These are phyloP conservation scores for Julus scanicus DNA, from an alignment of 2,888 invertebrate species.

Conservation along the genomic window DNA sequence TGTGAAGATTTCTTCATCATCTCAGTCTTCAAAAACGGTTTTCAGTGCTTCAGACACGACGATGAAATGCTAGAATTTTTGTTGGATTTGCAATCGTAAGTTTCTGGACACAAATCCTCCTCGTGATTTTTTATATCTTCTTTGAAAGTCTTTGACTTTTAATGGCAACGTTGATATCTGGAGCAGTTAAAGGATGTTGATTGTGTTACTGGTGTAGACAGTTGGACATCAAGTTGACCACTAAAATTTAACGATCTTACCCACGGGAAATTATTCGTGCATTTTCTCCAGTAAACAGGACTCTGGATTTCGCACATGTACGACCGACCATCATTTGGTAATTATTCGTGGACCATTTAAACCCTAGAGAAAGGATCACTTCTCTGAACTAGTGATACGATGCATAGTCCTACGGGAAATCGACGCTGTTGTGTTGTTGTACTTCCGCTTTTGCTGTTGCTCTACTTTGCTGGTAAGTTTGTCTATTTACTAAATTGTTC, in stretches of 20 bases:
- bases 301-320: conserved; percentile 3
- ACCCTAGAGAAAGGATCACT: conserved; percentile 14
- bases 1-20: too few relatives aligned
- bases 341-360: conserved; percentile 43
- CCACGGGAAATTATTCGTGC: conserved; percentile 22
- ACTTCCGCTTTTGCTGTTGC: conserved; percentile 12
- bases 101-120: neutral
- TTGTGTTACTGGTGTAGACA: neutral
- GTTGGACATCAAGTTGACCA: neutral
- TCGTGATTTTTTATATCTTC: neutral
- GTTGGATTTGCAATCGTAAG: conserved; percentile 2
- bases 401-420: neutral
- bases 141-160: neutral
- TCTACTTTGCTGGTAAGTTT: conserved; percentile 19
- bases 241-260: conserved; percentile 35
- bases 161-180: neutral
- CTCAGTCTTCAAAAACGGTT: too few relatives aligned
- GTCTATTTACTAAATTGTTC: conserved; percentile 40
- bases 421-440: neutral
- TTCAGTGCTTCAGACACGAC: too few relatives aligned
- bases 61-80: too few relatives aligned
- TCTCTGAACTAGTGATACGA: conserved; percentile 11
- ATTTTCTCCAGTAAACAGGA: neutral
- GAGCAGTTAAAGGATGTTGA: neutral
- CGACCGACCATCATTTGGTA: conserved; percentile 20